Percentiles rank a stretch among this genome's conserved stretches.
Evolutionary conservation across 2,888 invertebrate species (phyloP).

Genomic region (Tiliacea aurago): DNA sequence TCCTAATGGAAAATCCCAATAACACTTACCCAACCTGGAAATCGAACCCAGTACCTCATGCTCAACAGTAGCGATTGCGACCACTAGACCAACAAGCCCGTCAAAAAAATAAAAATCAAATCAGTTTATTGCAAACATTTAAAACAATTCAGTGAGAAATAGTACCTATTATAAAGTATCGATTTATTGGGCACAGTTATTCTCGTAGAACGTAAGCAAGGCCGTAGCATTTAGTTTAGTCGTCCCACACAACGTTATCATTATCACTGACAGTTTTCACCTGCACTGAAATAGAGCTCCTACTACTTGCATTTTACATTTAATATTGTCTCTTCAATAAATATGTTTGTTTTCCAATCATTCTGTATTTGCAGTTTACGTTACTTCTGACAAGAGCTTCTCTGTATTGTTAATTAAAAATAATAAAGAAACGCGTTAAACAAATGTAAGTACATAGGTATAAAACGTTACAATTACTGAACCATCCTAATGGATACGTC

Average conservation of each 20-base stretch:
- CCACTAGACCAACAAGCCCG: no score
- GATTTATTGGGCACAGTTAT: constrained; percentile 45
- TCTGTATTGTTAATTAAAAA: constrained; percentile 9
- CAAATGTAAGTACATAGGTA: not conserved
- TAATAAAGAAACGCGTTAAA: constrained; percentile 21
- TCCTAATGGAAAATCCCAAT: no score
- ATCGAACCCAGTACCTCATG: no score
- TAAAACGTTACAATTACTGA: constrained; percentile 33
- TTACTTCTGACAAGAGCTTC: constrained; percentile 1
- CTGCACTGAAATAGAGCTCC: constrained; percentile 7
- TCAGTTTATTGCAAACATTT: no score
- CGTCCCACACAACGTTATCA: constrained; percentile 24
- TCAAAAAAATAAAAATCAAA: no score
- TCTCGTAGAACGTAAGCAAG: constrained; percentile 30
- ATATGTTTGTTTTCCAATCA: constrained; percentile 2
- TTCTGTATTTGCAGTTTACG: constrained; percentile 1
- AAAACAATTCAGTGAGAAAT: no score
- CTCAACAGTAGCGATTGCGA: no score
- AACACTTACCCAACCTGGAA: no score
- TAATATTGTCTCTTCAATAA: not conserved
- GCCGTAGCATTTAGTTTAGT: constrained; percentile 29
- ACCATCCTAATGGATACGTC: constrained; percentile 34
- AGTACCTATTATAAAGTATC: constrained; percentile 8
- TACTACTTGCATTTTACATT: constrained; percentile 9
- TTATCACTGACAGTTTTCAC: constrained; percentile 27